Conservation (phyloP, 1,140 invertebrate genomes). For the Brachionus koreanus region DNA sequence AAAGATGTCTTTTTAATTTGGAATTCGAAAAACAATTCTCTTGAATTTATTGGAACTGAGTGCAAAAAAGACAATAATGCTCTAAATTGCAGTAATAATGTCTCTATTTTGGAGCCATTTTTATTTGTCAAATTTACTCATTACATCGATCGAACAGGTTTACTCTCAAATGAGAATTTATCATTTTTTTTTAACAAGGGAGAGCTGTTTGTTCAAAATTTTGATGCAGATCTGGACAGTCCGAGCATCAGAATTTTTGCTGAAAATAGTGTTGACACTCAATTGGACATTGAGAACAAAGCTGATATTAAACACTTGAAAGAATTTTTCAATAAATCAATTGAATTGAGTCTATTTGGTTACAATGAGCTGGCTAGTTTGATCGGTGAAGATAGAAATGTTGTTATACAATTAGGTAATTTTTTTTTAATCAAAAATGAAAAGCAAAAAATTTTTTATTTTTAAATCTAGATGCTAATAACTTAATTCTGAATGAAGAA, state of each 20-base stretch:
- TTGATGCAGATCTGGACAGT: not conserved
- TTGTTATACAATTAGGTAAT: not conserved
- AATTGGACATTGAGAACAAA: not conserved
- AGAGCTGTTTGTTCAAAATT: not conserved
- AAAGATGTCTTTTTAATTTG: not conserved
- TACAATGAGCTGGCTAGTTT: not conserved
- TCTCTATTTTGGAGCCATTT: not conserved
- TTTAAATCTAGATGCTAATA: not conserved
- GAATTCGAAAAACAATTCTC: not conserved
- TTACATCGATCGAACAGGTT: not conserved
- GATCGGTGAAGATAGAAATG: not conserved
- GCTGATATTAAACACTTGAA: not conserved
- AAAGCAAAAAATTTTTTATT: not conserved
- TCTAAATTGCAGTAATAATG: not conserved
- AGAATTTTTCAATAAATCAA: not conserved
- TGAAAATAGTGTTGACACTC: not conserved
- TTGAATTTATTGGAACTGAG: not conserved
- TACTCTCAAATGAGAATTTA: not conserved
- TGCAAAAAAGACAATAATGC: not conserved
- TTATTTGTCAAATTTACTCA: not conserved
- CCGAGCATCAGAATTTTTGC: not conserved
- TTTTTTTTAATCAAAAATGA: not conserved
- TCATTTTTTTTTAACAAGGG: not conserved
- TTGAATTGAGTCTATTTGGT: not conserved
- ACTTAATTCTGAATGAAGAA: not conserved